A percentile compares a stretch with the other conserved stretches of the same genome.
Evolutionary conservation across 2,888 invertebrate genomes (phyloP).

Genomic region (Drosophila parthenogenetica): DNA sequence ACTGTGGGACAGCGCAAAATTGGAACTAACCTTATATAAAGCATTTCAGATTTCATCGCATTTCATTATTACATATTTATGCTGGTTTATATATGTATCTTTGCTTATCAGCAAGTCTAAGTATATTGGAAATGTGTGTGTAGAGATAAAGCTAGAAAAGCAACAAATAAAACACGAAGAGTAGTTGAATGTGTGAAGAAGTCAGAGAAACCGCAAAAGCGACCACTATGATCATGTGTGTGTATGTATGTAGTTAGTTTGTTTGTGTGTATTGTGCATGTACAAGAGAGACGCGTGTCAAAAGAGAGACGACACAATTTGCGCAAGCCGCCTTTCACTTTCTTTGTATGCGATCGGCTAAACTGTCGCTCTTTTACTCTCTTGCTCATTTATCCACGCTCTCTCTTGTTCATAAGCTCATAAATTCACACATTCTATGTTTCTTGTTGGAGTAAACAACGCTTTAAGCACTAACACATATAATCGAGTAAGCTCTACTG

Average conservation of each 20-base stretch:
- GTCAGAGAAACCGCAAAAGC: slow-evolving; percentile 40
- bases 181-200: slow-evolving; percentile 18
- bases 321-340: slow-evolving; percentile 57
- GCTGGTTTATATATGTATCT: not conserved
- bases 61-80: not conserved
- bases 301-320: slow-evolving; percentile 42
- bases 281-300: slow-evolving; percentile 34
- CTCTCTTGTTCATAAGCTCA: too few relatives aligned
- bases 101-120: slow-evolving; percentile 12
- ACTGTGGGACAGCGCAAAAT: not conserved
- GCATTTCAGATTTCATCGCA: not conserved
- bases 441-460: too few relatives aligned
- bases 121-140: not conserved
- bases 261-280: not conserved
- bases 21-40: not conserved
- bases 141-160: slow-evolving; percentile 11
- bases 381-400: not conserved
- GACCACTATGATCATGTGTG: not conserved
- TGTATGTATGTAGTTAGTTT: too few relatives aligned
- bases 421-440: too few relatives aligned
- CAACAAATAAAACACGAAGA: slow-evolving; percentile 13
- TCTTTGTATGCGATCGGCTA: slow-evolving; percentile 41
- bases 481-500: too few relatives aligned
- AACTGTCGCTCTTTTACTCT: not conserved
- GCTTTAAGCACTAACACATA: too few relatives aligned